These are phyloP conservation scores for Heliconius erato DNA, from an alignment of 2,888 invertebrate species.

Conservation along the genomic window DNA sequence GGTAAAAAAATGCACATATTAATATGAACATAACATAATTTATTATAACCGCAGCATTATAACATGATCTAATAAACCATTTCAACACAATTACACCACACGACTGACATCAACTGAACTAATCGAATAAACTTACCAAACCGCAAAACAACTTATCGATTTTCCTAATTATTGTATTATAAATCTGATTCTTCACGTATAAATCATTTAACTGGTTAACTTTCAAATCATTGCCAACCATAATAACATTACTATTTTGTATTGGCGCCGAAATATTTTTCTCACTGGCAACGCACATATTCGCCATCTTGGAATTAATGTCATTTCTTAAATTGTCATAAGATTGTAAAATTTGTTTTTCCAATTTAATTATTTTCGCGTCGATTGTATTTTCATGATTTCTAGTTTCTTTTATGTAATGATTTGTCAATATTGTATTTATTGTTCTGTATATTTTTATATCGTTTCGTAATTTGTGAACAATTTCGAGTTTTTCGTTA, in stretches of 20 bases:
- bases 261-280: constrained; percentile 66
- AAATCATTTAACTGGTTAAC: constrained; percentile 70
- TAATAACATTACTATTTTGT: constrained; percentile 73
- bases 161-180: constrained; percentile 77
- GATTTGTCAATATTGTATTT: constrained; percentile 80
- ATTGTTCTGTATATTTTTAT: constrained; percentile 81
- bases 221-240: constrained; percentile 73
- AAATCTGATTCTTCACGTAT: constrained; percentile 73
- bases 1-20: not conserved
- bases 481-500: constrained; percentile 80
- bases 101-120: not conserved
- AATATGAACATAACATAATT: not conserved
- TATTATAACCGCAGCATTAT: not conserved
- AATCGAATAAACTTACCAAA: constrained; percentile 71
- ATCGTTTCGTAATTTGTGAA: constrained; percentile 78
- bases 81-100: not conserved
- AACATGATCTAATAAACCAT: not conserved
- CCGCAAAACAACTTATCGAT: constrained; percentile 79
- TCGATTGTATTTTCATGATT: constrained; percentile 74
- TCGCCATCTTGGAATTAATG: constrained; percentile 64
- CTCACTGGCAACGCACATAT: constrained; percentile 62
- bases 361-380: constrained; percentile 71
- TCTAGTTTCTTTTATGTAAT: constrained; percentile 77
- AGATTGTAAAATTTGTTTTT: constrained; percentile 71
- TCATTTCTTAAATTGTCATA: constrained; percentile 73